These are phyloP conservation scores for Amphimallon solstitiale DNA, from an alignment of 2,888 invertebrate genomes.

Conservation along the genomic window DNA sequence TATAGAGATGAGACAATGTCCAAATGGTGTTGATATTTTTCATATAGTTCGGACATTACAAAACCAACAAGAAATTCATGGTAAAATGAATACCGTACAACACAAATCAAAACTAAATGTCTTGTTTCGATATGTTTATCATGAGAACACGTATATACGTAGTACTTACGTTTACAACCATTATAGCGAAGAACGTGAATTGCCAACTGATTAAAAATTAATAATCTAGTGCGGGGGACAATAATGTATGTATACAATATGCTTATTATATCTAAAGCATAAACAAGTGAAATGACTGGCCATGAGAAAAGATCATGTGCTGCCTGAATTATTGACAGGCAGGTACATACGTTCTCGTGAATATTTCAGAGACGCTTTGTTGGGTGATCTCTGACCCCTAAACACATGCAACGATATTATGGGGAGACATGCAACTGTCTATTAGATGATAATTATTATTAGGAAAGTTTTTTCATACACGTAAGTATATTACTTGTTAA, in stretches of 20 bases:
- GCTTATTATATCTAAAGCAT: conserved; percentile 37
- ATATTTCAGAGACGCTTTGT: conserved; percentile 42
- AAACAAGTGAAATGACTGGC: conserved; percentile 36
- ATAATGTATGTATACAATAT: conserved; percentile 26
- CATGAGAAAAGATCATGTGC: conserved; percentile 35
- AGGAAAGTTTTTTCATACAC: conserved; percentile 20
- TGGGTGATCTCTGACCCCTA: conserved; percentile 43
- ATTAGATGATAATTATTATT: conserved; percentile 19
- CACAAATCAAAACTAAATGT: too few species aligned
- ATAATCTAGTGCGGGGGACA: not conserved
- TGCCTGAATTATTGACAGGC: conserved; percentile 28
- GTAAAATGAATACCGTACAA: too few species aligned
- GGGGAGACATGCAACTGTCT: conserved; percentile 22
- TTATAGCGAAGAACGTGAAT: conserved; percentile 4
- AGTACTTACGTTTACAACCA: too few species aligned
- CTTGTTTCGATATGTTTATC: too few species aligned
- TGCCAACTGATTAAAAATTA: conserved; percentile 18
- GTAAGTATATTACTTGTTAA: conserved; percentile 7
- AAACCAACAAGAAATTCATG: too few species aligned
- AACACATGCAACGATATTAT: conserved; percentile 30
- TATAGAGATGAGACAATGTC: too few species aligned
- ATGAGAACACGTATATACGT: not conserved
- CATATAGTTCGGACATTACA: too few species aligned
- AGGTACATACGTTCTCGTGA: conserved; percentile 40
- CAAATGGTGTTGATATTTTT: too few species aligned